These are phyloP conservation scores for Venustoraphidia nigricollis DNA, from an alignment of 2,888 invertebrate species.

Conservation along the genomic window DNA sequence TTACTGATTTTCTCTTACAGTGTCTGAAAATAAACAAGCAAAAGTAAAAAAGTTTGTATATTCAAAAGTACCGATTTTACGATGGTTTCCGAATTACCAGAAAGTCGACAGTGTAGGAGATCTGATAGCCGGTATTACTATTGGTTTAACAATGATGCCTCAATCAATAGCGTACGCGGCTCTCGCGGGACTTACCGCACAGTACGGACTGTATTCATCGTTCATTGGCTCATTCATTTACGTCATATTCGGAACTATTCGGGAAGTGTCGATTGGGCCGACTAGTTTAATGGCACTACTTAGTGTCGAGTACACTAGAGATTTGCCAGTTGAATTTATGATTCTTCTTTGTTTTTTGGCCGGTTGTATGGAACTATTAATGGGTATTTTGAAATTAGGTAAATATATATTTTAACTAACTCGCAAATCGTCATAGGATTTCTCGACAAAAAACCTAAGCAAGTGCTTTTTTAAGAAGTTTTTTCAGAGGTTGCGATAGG, in stretches of 20 bases:
- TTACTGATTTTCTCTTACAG: too few relatives aligned
- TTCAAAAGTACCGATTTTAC: constrained; percentile 32
- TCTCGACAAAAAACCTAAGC: constrained; percentile 1
- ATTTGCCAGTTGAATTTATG: constrained; percentile 54
- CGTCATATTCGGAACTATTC: constrained; percentile 72
- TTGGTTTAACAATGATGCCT: constrained; percentile 83
- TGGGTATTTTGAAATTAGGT: constrained; percentile 75
- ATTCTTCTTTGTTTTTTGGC: constrained; percentile 62
- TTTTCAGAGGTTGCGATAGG: background rate
- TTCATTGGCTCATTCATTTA: constrained; percentile 83
- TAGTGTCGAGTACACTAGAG: constrained; percentile 55
- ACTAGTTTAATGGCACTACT: constrained; percentile 85
- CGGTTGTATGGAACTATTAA: constrained; percentile 59
- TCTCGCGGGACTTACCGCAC: constrained; percentile 68
- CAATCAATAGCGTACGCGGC: constrained; percentile 86
- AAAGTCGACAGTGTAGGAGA: constrained; percentile 58
- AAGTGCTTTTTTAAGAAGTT: background rate
- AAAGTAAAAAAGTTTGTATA: background rate
- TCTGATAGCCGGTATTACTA: constrained; percentile 73
- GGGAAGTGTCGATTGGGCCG: constrained; percentile 80
- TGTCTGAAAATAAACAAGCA: too few relatives aligned
- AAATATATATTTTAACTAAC: constrained; percentile 15
- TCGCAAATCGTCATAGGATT: background rate
- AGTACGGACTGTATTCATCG: constrained; percentile 86
- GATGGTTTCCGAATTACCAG: constrained; percentile 55